Conservation (phyloP, 2,113 vertebrate species). For the Telmatochromis sp. region DNA sequence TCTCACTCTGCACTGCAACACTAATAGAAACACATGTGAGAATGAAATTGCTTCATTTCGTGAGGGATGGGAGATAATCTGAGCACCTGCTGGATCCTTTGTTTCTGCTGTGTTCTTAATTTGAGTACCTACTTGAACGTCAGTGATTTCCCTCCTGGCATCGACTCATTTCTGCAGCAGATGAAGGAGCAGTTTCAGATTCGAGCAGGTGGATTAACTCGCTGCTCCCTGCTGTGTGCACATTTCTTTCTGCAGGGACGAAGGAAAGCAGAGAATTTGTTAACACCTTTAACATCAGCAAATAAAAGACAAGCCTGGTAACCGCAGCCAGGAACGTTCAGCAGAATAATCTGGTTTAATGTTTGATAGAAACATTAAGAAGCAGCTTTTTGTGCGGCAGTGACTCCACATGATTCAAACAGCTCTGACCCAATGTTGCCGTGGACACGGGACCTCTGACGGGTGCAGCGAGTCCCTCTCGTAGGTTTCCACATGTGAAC, state of each 20-base stretch:
- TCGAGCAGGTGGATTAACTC: not conserved
- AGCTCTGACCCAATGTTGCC: not conserved
- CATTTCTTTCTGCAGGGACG: not conserved
- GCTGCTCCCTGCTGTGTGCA: not conserved
- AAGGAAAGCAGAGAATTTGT: not conserved
- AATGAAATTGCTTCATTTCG: not conserved
- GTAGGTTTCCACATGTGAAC: not conserved
- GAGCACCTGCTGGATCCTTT: not conserved
- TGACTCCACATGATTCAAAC: not conserved
- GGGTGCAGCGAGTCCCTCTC: not conserved
- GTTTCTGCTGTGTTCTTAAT: not conserved
- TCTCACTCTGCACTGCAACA: not conserved
- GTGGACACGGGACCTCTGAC: not conserved
- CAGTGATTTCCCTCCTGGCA: not conserved
- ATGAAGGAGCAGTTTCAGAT: not conserved
- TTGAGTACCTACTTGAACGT: not conserved
- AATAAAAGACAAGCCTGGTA: not conserved
- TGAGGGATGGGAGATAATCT: not conserved
- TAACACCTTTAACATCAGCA: not conserved
- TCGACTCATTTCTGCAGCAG: not conserved
- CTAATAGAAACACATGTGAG: not conserved
- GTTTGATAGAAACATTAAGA: not conserved
- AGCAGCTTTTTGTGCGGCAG: not conserved
- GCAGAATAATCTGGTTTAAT: not conserved
- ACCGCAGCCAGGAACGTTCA: fast-evolving